A percentile compares a stretch with the other conserved stretches of the same genome.
Evolutionary conservation across 2,113 vertebrate species (phyloP).

Genomic region (Oncorhynchus masou): DNA sequence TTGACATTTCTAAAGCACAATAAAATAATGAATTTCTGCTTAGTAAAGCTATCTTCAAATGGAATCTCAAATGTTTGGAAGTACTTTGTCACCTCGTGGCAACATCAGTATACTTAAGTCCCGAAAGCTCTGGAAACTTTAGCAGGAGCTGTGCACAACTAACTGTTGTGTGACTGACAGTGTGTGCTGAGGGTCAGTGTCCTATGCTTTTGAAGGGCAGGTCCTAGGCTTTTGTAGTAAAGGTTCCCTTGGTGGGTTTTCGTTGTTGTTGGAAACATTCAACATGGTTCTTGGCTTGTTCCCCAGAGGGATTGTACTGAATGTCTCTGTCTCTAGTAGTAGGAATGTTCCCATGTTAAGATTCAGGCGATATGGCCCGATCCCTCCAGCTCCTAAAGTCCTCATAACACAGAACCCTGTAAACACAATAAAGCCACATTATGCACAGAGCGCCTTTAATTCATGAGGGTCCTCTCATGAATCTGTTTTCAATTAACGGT

Average conservation of each 20-base stretch:
- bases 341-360: not conserved
- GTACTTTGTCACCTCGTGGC: too few species aligned
- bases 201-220: not conserved
- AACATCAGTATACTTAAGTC: too few species aligned
- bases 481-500: slow-evolving; percentile 25
- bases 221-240: not conserved
- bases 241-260: not conserved
- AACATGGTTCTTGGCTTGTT: not conserved
- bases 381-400: not conserved
- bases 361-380: not conserved
- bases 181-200: not conserved
- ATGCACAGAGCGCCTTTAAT: slow-evolving; percentile 20
- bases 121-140: too few species aligned
- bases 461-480: slow-evolving; percentile 22
- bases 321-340: not conserved
- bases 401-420: slow-evolving; percentile 10
- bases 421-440: slow-evolving; percentile 23
- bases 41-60: too few species aligned
- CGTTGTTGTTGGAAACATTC: not conserved
- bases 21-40: too few species aligned
- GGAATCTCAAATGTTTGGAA: too few species aligned
- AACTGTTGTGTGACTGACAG: not conserved
- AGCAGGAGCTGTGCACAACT: too few species aligned
- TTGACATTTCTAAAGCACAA: too few species aligned
- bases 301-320: not conserved